phyloP scores from a whole-genome alignment of 2,113 vertebrate genomes.

The Sisor rabdophorus region DNA sequence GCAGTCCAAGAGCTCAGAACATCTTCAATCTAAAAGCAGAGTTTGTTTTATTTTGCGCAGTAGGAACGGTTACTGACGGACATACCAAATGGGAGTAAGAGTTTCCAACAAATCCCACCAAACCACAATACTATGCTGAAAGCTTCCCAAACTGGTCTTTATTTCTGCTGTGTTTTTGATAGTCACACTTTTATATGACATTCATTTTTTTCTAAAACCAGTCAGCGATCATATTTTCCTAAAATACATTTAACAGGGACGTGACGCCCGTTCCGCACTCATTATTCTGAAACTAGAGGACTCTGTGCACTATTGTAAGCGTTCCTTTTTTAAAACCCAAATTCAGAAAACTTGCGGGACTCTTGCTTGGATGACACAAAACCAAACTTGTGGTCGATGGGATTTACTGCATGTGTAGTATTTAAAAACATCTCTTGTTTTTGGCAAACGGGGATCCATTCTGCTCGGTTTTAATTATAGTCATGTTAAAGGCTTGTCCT shows the following conservation, averaged over 20 bases:
- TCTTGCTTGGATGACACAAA: background rate
- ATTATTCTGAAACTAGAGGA: slow-evolving; percentile 25
- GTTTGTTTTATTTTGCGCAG: background rate
- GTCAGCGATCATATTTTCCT: slow-evolving; percentile 11
- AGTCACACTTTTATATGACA: slow-evolving; percentile 37
- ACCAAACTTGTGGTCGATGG: background rate
- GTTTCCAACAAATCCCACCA: slow-evolving; percentile 19
- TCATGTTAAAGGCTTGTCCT: background rate
- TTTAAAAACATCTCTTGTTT: slow-evolving; percentile 6
- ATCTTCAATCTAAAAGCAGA: background rate
- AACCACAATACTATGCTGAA: slow-evolving; percentile 37
- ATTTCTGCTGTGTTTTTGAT: slow-evolving; percentile 18
- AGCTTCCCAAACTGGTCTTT: slow-evolving; percentile 20
- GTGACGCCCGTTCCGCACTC: background rate
- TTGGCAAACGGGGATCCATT: background rate
- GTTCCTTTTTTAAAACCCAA: slow-evolving; percentile 5
- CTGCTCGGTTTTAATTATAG: background rate
- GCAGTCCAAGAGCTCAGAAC: background rate
- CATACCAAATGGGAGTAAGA: slow-evolving; percentile 26
- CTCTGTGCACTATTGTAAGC: slow-evolving; percentile 8
- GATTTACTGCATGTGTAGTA: background rate
- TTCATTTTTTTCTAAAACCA: slow-evolving; percentile 21
- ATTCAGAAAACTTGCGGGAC: background rate
- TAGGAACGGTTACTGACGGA: slow-evolving; percentile 9
- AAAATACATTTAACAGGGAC: slow-evolving; percentile 22